Conservation (phyloP, 2,888 invertebrate genomes). For the Protodeltote pygarga region DNA sequence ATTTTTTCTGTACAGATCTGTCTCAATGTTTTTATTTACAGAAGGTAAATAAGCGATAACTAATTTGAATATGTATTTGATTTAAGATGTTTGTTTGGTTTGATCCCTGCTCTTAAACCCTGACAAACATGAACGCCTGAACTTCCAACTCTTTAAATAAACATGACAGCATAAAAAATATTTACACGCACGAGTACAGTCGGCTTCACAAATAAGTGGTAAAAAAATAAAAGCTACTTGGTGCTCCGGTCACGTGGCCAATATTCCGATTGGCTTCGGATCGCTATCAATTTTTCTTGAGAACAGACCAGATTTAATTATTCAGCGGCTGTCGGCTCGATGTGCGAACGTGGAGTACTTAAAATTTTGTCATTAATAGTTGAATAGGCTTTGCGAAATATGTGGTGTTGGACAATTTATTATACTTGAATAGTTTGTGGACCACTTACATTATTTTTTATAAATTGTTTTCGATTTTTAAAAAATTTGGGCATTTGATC, state of each 20-base stretch:
- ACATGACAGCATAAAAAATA: conserved; percentile 29
- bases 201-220: conserved; percentile 48
- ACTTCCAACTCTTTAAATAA: no score
- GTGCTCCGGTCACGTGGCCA: conserved; percentile 70
- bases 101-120: no score
- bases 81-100: no score
- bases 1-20: no score
- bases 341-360: conserved; percentile 44
- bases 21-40: no score
- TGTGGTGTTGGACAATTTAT: conserved; percentile 21
- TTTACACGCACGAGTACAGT: conserved; percentile 40
- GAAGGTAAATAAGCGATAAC: no score
- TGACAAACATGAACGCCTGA: no score
- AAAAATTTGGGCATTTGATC: no score
- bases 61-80: no score
- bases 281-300: conserved; percentile 79
- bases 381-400: conserved; percentile 9
- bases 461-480: no score
- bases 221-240: conserved; percentile 59
- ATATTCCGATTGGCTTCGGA: conserved; percentile 78
- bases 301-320: conserved; percentile 74
- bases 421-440: not conserved
- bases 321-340: conserved; percentile 58
- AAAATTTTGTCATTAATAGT: conserved; percentile 34
- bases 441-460: not conserved